Base-by-base conservation (phyloP, 1,140 invertebrate species). In the Sminthurides bifidus region DNA sequence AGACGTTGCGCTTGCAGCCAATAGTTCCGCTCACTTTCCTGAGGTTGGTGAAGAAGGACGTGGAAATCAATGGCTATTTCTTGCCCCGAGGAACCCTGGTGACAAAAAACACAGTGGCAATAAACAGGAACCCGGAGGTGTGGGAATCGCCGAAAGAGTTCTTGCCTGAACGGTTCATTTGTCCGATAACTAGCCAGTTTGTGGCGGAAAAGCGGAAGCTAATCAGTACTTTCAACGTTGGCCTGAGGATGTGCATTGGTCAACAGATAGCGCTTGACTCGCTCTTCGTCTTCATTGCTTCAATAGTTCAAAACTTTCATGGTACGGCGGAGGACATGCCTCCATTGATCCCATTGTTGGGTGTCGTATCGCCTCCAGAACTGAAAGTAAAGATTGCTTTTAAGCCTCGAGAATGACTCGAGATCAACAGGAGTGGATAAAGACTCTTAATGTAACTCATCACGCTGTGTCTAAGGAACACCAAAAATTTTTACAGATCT, bases 381-480 rank as follows among this genome's bases (percentile, higher is more conserved):
- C n/a, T n/a, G n/a, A n/a, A n/a, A n/a, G n/a, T n/a, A n/a, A n/a
- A n/a, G n/a, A n/a, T n/a, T n/a, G n/a, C n/a, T n/a, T n/a, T n/a
- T n/a, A n/a, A n/a, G n/a, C n/a, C n/a, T n/a, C n/a, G n/a, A n/a
- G n/a, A n/a, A n/a, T n/a, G n/a, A n/a, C n/a, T n/a, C n/a, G n/a
- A n/a, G n/a, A n/a, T n/a, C n/a, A n/a, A n/a, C n/a, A n/a, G n/a
- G n/a, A 71, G 85, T 83, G 26, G 85, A 84, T 1, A 82, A 84
- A 0, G 85, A 89, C 69, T 87, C 85, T 0, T 86, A 84, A 0
- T 80, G 77, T 26, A 87, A 86, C 65, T 79, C 79, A 24, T n/a
- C n/a, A n/a, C n/a, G n/a, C n/a, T n/a, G n/a, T n/a, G n/a, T n/a
- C n/a, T n/a, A n/a, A n/a, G n/a, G n/a, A n/a, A n/a, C n/a, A n/a